Evolutionary conservation across 2,797 vertebrate genomes (phyloP).

Genomic region (Microtus californicus): DNA sequence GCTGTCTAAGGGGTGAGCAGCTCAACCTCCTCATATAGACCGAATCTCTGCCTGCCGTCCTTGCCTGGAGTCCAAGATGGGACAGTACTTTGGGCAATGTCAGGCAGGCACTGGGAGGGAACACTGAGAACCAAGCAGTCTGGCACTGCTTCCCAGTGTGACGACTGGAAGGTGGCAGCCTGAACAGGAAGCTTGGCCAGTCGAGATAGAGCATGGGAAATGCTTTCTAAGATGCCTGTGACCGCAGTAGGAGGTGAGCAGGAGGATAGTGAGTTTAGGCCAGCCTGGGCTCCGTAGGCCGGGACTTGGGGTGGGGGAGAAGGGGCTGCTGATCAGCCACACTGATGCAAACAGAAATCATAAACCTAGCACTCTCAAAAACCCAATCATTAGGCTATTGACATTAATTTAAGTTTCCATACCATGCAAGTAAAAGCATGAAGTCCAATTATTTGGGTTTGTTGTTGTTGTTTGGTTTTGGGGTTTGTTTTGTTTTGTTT

Average conservation of each 20-base stretch:
- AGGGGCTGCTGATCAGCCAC: neutral
- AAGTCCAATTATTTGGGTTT: neutral
- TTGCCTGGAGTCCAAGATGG: neutral
- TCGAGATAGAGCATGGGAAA: neutral
- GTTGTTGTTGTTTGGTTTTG: neutral
- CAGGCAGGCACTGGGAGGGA: neutral
- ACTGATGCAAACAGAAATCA: neutral
- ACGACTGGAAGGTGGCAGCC: neutral
- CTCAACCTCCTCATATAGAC: neutral
- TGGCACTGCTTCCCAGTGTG: neutral
- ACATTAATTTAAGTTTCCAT: neutral
- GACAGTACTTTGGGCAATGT: neutral
- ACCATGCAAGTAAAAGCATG: neutral
- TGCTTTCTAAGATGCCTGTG: neutral
- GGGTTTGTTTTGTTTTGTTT: neutral
- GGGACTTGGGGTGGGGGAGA: neutral
- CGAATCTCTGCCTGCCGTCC: slow-evolving; percentile 45
- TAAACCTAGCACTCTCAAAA: neutral
- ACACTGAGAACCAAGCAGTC: neutral
- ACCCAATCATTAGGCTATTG: neutral
- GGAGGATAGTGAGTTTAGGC: neutral
- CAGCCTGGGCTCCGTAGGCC: neutral
- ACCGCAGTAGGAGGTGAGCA: neutral
- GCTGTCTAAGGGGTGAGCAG: neutral
- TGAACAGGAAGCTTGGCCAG: neutral